phyloP scores from a whole-genome alignment of 2,113 vertebrate genomes.

The Ailuropoda melanoleuca region DNA sequence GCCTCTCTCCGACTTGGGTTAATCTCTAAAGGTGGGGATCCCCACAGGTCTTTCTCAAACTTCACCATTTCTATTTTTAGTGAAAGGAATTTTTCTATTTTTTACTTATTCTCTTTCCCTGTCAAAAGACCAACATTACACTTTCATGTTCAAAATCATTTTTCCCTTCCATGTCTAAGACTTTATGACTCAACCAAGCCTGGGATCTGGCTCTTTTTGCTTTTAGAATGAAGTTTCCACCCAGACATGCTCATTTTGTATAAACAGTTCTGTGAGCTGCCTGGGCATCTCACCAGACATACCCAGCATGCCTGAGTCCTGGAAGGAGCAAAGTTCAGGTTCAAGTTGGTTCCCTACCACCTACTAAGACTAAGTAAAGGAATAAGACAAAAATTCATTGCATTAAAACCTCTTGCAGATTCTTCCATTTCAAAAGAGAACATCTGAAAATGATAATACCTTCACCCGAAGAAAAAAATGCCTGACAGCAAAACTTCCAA shows the following conservation, averaged over 20 bases:
- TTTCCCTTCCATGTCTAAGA: neutral
- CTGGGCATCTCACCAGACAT: neutral
- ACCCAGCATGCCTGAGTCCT: neutral
- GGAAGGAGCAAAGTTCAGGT: neutral
- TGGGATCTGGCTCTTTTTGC: neutral
- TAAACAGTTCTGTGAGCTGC: neutral
- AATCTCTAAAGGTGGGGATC: neutral
- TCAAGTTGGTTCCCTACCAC: neutral
- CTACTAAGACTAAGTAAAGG: neutral
- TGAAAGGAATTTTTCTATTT: neutral
- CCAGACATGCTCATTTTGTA: neutral
- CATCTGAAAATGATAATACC: neutral
- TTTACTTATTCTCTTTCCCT: neutral
- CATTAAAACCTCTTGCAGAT: neutral
- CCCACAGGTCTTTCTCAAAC: neutral
- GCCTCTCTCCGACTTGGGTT: neutral
- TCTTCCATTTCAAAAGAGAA: neutral
- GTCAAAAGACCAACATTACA: neutral
- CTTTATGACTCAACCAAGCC: neutral
- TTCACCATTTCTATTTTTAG: neutral
- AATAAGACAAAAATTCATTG: neutral
- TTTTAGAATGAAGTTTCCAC: neutral
- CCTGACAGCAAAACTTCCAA: neutral
- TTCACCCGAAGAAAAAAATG: slow-evolving; percentile 13
- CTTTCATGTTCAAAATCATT: neutral